Percentiles rank a stretch among this genome's conserved stretches.
These are phyloP conservation scores for Cyclargus thomasi DNA, from an alignment of 1,140 invertebrate genomes.

Conservation along the genomic window DNA sequence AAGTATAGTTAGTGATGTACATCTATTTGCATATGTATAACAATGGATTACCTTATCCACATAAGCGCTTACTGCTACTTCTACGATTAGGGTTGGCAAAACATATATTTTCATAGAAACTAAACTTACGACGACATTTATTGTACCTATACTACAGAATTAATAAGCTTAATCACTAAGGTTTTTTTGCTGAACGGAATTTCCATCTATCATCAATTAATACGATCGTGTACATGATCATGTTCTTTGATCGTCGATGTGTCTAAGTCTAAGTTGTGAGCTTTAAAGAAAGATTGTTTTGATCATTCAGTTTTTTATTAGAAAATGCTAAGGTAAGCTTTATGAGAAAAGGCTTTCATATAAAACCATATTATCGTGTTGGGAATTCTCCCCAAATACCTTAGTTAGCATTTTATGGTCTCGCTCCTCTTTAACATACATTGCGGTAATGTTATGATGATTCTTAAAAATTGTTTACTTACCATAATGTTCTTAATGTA, in stretches of 20 bases:
- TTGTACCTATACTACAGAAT: too few relatives aligned
- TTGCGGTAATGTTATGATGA: neutral
- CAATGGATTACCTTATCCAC: constrained; percentile 60
- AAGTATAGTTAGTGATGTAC: constrained; percentile 42
- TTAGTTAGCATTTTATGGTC: neutral
- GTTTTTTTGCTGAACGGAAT: too few relatives aligned
- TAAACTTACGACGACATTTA: too few relatives aligned
- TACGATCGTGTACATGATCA: too few relatives aligned
- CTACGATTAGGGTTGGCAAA: constrained; percentile 11
- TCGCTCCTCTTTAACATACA: neutral
- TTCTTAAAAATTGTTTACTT: neutral
- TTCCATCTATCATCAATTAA: too few relatives aligned
- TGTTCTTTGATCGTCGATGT: too few relatives aligned
- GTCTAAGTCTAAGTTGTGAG: too few relatives aligned
- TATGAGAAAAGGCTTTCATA: neutral
- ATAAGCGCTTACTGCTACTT: constrained; percentile 23
- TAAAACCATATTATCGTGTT: neutral
- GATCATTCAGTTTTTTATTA: too few relatives aligned
- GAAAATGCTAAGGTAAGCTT: too few relatives aligned
- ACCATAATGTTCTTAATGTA: constrained; percentile 24
- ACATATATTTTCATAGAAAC: neutral
- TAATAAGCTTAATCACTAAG: too few relatives aligned
- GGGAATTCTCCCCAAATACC: neutral
- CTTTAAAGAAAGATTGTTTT: too few relatives aligned
- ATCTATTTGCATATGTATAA: constrained; percentile 60